These are phyloP conservation scores for Aldrovandia affinis DNA, from an alignment of 2,797 vertebrate species.

Conservation along the genomic window DNA sequence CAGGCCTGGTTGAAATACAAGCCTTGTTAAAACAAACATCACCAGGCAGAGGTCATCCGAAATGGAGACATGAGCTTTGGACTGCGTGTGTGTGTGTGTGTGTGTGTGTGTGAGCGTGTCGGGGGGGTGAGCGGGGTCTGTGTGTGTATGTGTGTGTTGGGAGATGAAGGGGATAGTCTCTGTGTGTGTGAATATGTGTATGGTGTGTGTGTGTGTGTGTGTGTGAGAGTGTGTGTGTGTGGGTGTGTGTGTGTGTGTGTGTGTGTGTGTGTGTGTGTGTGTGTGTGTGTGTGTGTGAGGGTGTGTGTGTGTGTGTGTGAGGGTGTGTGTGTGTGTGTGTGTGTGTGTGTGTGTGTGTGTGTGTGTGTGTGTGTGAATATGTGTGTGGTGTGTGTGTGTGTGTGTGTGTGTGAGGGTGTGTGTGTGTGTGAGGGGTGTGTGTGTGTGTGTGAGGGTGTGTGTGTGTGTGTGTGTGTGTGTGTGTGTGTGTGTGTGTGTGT, in stretches of 20 bases:
- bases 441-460: neutral
- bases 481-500: conserved; percentile 23
- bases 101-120: conserved; percentile 19
- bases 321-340: conserved; percentile 21
- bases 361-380: neutral
- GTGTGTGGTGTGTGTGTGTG: conserved; percentile 26
- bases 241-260: conserved; percentile 21
- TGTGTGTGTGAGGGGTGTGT: neutral
- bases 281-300: neutral
- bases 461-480: too few relatives aligned
- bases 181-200: too few relatives aligned
- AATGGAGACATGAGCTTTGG: neutral
- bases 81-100: neutral
- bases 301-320: too few relatives aligned
- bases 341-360: conserved; percentile 22
- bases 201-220: conserved; percentile 19
- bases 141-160: neutral
- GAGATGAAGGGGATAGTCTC: neutral
- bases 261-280: conserved; percentile 24
- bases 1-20: conserved; percentile 22
- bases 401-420: conserved; percentile 22
- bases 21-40: conserved; percentile 17
- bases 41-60: conserved; percentile 9
- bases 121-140: conserved; percentile 20
- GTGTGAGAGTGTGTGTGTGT: conserved; percentile 1